These are phyloP conservation scores for Mus spretus DNA, from an alignment of 2,797 vertebrate species.

Conservation along the genomic window DNA sequence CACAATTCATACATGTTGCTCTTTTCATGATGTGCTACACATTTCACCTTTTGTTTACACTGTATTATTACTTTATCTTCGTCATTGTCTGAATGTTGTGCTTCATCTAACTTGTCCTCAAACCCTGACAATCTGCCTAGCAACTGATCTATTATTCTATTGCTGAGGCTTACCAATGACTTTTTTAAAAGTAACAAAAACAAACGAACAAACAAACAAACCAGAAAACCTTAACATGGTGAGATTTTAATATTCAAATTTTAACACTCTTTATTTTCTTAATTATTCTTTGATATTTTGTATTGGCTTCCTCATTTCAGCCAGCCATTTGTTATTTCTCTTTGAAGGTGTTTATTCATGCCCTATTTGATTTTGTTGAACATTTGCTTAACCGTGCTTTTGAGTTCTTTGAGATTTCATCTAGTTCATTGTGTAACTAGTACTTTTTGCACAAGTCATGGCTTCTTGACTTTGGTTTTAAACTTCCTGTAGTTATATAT, in stretches of 20 bases:
- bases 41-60: neutral
- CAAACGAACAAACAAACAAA: too few relatives aligned
- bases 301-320: neutral
- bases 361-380: neutral
- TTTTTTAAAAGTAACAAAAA: neutral
- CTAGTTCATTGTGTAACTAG: neutral
- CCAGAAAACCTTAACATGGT: neutral
- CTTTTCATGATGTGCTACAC: neutral
- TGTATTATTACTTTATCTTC: neutral
- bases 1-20: neutral
- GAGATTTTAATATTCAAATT: neutral
- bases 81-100: neutral
- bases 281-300: neutral
- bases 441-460: neutral
- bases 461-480: neutral
- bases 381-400: neutral
- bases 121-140: neutral
- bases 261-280: neutral
- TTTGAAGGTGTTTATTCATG: neutral
- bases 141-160: neutral
- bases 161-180: neutral
- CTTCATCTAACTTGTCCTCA: neutral
- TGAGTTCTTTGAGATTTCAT: neutral
- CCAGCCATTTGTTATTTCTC: neutral
- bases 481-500: neutral